Base-by-base conservation (phyloP, 2,888 invertebrate species). In the Lithophane leautieri region DNA sequence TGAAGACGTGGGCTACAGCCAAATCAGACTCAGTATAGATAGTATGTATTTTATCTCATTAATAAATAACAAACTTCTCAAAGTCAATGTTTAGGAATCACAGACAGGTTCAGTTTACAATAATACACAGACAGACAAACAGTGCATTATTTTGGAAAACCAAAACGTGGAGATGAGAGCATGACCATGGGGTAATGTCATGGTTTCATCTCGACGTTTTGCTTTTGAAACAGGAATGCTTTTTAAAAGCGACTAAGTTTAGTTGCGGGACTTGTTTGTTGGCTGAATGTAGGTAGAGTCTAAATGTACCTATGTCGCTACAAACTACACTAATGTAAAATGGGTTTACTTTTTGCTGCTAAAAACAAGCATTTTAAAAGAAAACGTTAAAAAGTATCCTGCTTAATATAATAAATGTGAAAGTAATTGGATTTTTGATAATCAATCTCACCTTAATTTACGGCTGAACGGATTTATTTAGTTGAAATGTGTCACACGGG, bases 11-110 rank as follows among this genome's bases (percentile, higher is more conserved):
- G 34, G 34, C 34, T 34, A 34, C 34, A 34, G 34, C 34, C 6
- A 34, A 34, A 19, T 11, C 12, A 65, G 8, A 25, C 19, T 19
- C 19, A 65, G 63, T 25, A 4, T 44, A 63, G 25, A 19, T 25
- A 25, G 19, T 44, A 12, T 4, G 25, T 25, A 42, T 16, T 65
- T 47, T 58, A 22, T 22, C 12, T 28, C 11, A 44, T 47, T 14
- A 47, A 22, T 66, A 14, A 28, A 66, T n/a, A 66, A 66, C 14
- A 60, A 34, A 52, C 44, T 52, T 12, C 16, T 16, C 22, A 54
- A 28, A 62, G 12, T 11, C 12, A 68, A 54, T 77, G 54, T 54
- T 76, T 62, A 40, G n/a, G 40, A 76, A 67, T 16, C 16, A 22
- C 12, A 61, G 47, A 58, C 6, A 16, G 12, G 11, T 61, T 22